Base-by-base conservation (phyloP, 2,888 invertebrate species). In the Nowickia ferox region DNA sequence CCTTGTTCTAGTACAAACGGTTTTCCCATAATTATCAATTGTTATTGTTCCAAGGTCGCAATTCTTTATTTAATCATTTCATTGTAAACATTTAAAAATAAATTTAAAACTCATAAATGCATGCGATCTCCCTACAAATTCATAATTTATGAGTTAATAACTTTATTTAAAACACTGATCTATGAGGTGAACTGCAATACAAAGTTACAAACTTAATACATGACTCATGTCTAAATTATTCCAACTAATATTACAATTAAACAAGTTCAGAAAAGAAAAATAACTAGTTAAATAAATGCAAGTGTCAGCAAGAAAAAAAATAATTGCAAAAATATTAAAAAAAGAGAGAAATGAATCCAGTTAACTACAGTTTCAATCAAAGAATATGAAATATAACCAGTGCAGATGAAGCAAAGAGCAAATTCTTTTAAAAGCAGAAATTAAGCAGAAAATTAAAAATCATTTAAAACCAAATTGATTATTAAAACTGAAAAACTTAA, bases 201-300 rank as follows among this genome's bases (percentile, higher is more conserved):
- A 51, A 38, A 22, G 15, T 74, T 68, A 51, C 22, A 78, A 30
- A 69, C 59, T 51, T 13, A 40, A 66, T 38, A 57, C 19, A 40
- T 81, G 80, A 81, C 66, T 81, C 74, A 81, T 68, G 22, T 11
- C 59, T 44, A 68, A 81, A 66, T 81, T 75, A 81, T 81, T 59
- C 53, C 66, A 22, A 48, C 11, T 66, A 63, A 63, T 66, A 55
- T 51, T 81, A 40, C 1, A 57, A 80, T 57, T 44, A 30, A 63
- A 74, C 74, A 19, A 48, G 65, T 72, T 72, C 59, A 6, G 51
- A 69, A 59, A 71, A 19, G 17, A 30, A 57, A 48, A 53, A 46
- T 53, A 53, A 71, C 19, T 30, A 79, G 53, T 55, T 38, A 46
- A 63, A 38, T 19, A 66, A 78, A 51, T 74, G 66, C 66, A 59